Evolutionary conservation across 2,797 vertebrate species (phyloP).

Genomic region (Myioborus melanocephalus): DNA sequence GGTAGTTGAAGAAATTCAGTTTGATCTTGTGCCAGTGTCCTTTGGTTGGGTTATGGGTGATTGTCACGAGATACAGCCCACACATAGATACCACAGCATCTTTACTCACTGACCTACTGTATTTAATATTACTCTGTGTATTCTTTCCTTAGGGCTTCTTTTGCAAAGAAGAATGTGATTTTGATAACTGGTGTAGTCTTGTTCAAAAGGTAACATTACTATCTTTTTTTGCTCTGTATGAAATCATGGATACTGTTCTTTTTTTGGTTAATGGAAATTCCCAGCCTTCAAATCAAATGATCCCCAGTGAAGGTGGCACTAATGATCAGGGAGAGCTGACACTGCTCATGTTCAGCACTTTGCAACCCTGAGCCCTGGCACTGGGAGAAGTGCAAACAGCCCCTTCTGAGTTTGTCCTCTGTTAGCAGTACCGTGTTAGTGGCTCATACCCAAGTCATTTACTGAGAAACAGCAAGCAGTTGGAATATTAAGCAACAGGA

Average conservation of each 20-base stretch:
- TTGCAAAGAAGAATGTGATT: conserved; percentile 87
- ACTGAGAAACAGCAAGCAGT: not conserved
- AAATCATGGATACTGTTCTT: not conserved
- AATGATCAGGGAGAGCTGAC: not conserved
- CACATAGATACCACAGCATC: not conserved
- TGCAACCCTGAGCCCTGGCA: not conserved
- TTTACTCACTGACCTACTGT: accelerated
- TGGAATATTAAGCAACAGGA: not conserved
- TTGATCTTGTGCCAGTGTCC: not conserved
- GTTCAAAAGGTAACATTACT: conserved; percentile 81
- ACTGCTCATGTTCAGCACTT: not conserved
- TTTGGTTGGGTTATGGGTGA: not conserved
- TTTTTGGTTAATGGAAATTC: not conserved
- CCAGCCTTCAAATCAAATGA: not conserved
- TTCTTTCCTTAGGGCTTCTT: conserved; percentile 82
- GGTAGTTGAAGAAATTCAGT: not conserved
- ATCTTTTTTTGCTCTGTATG: not conserved
- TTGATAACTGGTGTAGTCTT: conserved; percentile 85
- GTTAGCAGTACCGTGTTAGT: not conserved
- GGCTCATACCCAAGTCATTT: not conserved
- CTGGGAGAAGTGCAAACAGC: not conserved
- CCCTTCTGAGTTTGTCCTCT: not conserved
- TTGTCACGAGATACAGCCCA: not conserved
- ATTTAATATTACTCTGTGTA: not conserved
- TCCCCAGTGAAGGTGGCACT: not conserved